Base-by-base conservation (phyloP, 2,113 vertebrate genomes). In the Nothobranchius kuhntae region DNA sequence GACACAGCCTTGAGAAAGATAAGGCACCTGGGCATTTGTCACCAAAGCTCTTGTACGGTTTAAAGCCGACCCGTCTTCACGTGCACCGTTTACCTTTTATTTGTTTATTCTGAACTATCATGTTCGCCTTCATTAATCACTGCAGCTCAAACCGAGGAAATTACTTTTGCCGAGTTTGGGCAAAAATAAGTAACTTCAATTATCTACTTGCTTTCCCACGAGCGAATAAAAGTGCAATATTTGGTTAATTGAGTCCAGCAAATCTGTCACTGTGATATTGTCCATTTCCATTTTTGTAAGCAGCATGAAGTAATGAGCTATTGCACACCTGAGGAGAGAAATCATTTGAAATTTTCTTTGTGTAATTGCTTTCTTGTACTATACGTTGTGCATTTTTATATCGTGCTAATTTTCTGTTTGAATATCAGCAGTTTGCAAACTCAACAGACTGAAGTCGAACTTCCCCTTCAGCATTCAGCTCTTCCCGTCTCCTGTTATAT, bases 61-160 rank as follows among this genome's bases (percentile, higher is more conserved):
- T 85, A 85, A 83, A 75, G 65, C 74, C 81, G 84, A 88, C 88
- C 89, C 61, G 62, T 61, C 83, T 71, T 84, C 78, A 86, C 84
- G 64, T 83, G 71, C 75, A 73, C 82, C 64, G 84, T 88, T 90
- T 89, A 87, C 86, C 77, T 86, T 82, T 82, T 82, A 76, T 77
- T 78, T 79, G 82, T 89, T 86, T 84, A 80, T 59, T 65, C 78
- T 79, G 61, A 83, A 81, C 82, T 83, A 85, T 82, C 83, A 84
- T 82, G 76, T 72, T 42, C 9, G 53, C 59, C 57, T 75, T 61
- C 82, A 88, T 92, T 86, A 88, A 89, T 90, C 91, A 90, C 67
- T 10, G 45, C 3, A 52, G 59, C 62, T 76, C 67, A 6, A 64
- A 57, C 44, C 48, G 57, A 71, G 67, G 60, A 82, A 78, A 89